Base-by-base conservation (phyloP, 2,797 vertebrate species). In the Onychomys torridus region DNA sequence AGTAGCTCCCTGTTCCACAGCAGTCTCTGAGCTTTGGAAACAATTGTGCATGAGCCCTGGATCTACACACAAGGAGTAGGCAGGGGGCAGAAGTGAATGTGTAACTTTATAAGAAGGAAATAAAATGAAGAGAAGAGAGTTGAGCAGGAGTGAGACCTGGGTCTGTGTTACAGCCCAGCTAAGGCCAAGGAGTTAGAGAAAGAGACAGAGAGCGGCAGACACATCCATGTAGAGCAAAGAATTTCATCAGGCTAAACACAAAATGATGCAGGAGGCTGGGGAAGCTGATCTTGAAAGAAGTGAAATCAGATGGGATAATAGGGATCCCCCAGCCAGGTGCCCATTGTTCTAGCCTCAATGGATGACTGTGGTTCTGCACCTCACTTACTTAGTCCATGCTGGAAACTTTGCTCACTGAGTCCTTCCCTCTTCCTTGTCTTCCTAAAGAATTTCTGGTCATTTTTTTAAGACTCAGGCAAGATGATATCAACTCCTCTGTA, bases 241-340 rank as follows among this genome's bases (percentile, higher is more conserved):
- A 0, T 3, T 11, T 25, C 46, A 43, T 55, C 85, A 11, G 13
- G 34, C 2, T 19, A 73, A 82, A 52, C 6, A 13, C 0, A 32
- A 89, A 52, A 37, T 17, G 10, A 25, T 21, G 23, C 29, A 1
- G 37, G 32, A 91, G 0, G 16, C 17, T 23, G 7, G 40, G 61
- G 46, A 32, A 34, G 27, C 86, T 0, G 27, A 27, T 4, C 29
- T 32, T 0, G 2, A 83, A 27, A 14, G 67, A 23, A 37, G 6
- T 6, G 8, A 61, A 25, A 77, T 63, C 52, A 49, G 43, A 43
- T 0, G 0, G 7, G 14, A 67, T 10, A 25, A 13, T 14, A 12
- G 13, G 73, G 73, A 27, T 17, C 25, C 5, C 29, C 5, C 7
- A 43, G 0, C 59, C 55, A 89, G 2, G 10, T 3, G 0, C 5